Base-by-base conservation (phyloP, 2,797 vertebrate genomes). In the Melopsittacus undulatus region DNA sequence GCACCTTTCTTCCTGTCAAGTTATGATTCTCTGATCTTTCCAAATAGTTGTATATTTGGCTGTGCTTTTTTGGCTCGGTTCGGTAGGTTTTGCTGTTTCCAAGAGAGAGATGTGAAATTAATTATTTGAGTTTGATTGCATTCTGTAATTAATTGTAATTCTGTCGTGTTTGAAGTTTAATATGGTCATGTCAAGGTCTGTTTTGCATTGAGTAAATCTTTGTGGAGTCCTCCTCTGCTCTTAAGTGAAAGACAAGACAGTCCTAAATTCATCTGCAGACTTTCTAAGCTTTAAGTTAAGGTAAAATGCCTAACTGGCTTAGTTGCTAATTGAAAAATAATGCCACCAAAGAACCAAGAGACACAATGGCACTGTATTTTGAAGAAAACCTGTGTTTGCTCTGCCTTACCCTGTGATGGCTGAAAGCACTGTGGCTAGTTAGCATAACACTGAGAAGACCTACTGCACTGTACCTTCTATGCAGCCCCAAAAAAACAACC, bases 1-100 rank as follows among this genome's bases (percentile, higher is more conserved):
- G 27, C 56, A 72, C 72, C 36, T 94, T 90, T 93, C 45, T 94
- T 93, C 30, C 29, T 45, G 19, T 90, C 30, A 27, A 84, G 13
- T 81, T 91, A 36, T 0, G 19, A 59, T 72, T 78, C 82, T 78
- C 16, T 78, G 66, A 32, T 91, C 62, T 86, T 81, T 94, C n/a
- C 51, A 84, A 73, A 51, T 73, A 83, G 36, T 4, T 86, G 19
- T 48, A 19, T 72, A 48, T 81, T 86, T 90, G 54, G 15, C 76
- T 86, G 11, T 85, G 52, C 21, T 64, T 77, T 83, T 92, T 88
- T 56, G 1, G 38, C 59, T 84, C 5, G 0, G 2, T 87, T 88
- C 23, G 13, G 49, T 74, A 63, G 19, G 11, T 79, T 94, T 83
- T 92, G 27, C 56, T 8, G 3, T 84, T 88, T 92, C 43, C 29